Evolutionary conservation across 2,797 vertebrate species (phyloP).

Genomic region (Liasis olivaceus): DNA sequence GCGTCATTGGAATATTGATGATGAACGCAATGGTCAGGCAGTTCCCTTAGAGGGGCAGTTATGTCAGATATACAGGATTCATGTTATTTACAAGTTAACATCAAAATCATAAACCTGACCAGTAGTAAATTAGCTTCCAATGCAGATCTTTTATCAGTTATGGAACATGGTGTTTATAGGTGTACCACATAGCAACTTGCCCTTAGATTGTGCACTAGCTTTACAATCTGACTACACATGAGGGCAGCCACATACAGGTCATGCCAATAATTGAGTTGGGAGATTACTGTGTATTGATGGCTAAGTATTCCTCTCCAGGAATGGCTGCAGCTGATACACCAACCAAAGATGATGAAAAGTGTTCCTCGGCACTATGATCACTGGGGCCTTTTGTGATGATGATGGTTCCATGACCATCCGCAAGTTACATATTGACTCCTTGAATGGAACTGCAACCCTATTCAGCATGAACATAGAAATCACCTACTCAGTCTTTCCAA

Average conservation of each 20-base stretch:
- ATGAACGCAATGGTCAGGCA: neutral
- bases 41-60: neutral
- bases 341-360: neutral
- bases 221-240: neutral
- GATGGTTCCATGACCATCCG: neutral
- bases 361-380: neutral
- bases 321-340: neutral
- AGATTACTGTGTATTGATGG: neutral
- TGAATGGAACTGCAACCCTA: too few relatives aligned
- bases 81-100: neutral
- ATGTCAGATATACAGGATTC: neutral
- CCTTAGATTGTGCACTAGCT: neutral
- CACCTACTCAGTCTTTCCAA: too few relatives aligned
- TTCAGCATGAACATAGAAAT: too few relatives aligned
- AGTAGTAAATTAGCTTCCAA: neutral
- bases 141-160: neutral
- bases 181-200: neutral
- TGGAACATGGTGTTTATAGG: neutral
- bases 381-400: neutral
- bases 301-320: neutral
- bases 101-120: neutral
- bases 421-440: neutral
- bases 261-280: neutral
- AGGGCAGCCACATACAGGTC: neutral
- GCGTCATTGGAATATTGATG: neutral